Conservation (phyloP, 2,113 vertebrate species). For the pig (Sus scrofa) region T2T-Sscrofa CM000817.6:99643501-99644000, state of each 20-base stretch:
- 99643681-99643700: background rate
- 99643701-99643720: background rate
- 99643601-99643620: constrained; percentile 99
- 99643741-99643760: background rate
- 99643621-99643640: constrained; percentile 93
- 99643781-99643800: background rate
- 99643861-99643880: background rate
- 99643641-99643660: constrained; percentile 94
- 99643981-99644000: too few species aligned
- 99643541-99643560: constrained; percentile 90
- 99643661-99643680: constrained; percentile 98
- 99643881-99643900: background rate
- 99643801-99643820: background rate
- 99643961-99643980: too few species aligned
- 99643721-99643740: background rate
- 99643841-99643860: background rate
- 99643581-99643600: constrained; percentile 98
- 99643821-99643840: background rate
- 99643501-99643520: fast-evolving
- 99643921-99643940: background rate
- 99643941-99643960: background rate
- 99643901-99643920: background rate
- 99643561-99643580: constrained; percentile 92
- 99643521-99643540: background rate
- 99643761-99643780: background rate